Evolutionary conservation across 2,113 vertebrate genomes (phyloP).

Genomic region (Montifringilla adamsi): DNA sequence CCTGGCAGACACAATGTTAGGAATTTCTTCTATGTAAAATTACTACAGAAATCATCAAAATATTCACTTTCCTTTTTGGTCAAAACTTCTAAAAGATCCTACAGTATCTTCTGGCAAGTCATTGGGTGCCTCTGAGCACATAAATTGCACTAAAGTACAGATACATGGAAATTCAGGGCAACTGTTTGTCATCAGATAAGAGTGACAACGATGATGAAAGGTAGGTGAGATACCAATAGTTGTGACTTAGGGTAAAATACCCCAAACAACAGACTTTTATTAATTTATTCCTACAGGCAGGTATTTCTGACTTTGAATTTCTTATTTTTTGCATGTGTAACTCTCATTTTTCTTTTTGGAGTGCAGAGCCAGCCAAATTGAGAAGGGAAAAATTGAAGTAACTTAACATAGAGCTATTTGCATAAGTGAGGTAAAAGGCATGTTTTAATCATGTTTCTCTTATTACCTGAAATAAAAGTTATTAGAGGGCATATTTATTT

Average conservation of each 20-base stretch:
- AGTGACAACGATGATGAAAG: constrained; percentile 53
- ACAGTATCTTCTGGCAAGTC: constrained; percentile 32
- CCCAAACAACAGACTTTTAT: constrained; percentile 17
- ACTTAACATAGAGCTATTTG: not conserved
- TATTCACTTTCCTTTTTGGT: not conserved
- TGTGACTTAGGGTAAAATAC: not conserved
- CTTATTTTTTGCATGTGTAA: not conserved
- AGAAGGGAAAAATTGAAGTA: not conserved
- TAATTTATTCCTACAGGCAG: not conserved
- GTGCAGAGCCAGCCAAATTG: not conserved
- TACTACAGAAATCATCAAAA: constrained; percentile 2
- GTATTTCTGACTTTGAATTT: constrained; percentile 22
- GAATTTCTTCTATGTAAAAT: constrained; percentile 16
- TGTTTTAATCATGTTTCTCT: not conserved
- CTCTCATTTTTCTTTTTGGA: not conserved
- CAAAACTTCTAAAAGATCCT: constrained; percentile 27
- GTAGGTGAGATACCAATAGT: constrained; percentile 9
- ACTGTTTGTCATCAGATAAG: constrained; percentile 61
- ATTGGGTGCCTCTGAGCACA: constrained; percentile 28
- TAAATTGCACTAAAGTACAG: constrained; percentile 44
- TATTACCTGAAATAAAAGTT: not conserved
- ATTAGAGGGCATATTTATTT: not conserved
- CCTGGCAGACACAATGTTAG: not conserved
- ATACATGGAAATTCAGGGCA: constrained; percentile 48
- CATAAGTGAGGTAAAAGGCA: not conserved